A percentile compares a stretch with the other conserved stretches of the same genome.
Conservation (phyloP, 2,113 vertebrate species). For the Daboia siamensis region DNA sequence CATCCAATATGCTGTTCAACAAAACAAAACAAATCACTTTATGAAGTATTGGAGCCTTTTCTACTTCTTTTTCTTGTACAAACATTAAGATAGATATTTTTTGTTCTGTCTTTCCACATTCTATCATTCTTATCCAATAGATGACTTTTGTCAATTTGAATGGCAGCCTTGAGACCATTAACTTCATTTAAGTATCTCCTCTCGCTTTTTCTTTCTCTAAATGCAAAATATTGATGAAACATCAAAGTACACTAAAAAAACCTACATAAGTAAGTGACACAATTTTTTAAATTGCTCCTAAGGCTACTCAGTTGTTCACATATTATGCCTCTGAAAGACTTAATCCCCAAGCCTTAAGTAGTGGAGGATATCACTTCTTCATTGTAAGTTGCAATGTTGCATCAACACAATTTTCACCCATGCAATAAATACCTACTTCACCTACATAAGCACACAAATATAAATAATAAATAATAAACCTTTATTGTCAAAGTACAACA, state of each 20-base stretch:
- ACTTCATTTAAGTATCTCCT: neutral
- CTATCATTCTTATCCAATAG: neutral
- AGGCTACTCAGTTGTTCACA: neutral
- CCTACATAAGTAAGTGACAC: neutral
- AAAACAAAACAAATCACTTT: neutral
- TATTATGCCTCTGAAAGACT: neutral
- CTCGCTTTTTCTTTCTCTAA: neutral
- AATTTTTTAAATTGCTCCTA: neutral
- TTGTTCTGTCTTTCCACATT: neutral
- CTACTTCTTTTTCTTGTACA: neutral
- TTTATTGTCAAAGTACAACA: too few species aligned
- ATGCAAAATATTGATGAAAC: neutral
- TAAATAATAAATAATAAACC: too few species aligned
- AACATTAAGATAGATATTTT: neutral
- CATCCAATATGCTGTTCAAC: neutral
- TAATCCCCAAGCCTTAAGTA: neutral
- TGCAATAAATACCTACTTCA: neutral
- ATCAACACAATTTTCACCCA: neutral
- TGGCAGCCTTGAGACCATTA: neutral
- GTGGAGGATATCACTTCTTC: neutral
- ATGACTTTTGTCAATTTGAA: neutral
- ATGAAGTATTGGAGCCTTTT: neutral
- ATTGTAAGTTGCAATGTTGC: neutral
- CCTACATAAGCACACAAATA: neutral
- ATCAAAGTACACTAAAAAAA: neutral